These are phyloP conservation scores for Notechis scutatus DNA, from an alignment of 2,113 vertebrate genomes.

Conservation along the genomic window DNA sequence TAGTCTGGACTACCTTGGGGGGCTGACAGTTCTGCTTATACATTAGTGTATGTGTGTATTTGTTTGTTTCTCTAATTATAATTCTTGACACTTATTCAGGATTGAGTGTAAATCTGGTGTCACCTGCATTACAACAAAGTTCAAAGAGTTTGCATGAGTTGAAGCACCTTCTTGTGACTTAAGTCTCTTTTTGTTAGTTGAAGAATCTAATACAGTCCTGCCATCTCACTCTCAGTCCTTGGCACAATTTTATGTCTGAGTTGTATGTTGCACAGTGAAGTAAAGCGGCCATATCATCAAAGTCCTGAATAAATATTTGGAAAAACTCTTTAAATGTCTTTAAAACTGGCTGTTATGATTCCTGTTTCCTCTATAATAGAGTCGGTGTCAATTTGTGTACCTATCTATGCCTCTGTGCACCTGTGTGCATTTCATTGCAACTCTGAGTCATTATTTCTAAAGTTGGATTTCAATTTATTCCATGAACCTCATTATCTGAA, in stretches of 20 bases:
- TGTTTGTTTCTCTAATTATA: background rate
- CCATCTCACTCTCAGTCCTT: background rate
- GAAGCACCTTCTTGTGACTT: background rate
- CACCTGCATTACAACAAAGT: background rate
- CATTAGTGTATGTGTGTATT: background rate
- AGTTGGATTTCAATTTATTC: constrained; percentile 23
- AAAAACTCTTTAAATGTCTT: background rate
- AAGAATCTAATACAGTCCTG: background rate
- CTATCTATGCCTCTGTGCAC: background rate
- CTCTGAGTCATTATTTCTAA: constrained; percentile 26
- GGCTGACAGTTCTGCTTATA: background rate
- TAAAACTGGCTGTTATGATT: background rate
- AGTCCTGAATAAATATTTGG: background rate
- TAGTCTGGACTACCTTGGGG: background rate
- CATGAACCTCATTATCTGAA: constrained; percentile 23
- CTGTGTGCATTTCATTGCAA: constrained; percentile 14
- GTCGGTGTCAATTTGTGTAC: background rate
- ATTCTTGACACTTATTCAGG: background rate
- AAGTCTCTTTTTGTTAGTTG: background rate
- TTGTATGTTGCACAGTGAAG: background rate
- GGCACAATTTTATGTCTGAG: background rate
- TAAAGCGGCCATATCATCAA: background rate
- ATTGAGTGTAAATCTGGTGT: background rate
- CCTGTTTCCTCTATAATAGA: background rate
- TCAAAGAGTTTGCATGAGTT: background rate